phyloP scores from a whole-genome alignment of 2,797 vertebrate species.

The Vultur gryphus region DNA sequence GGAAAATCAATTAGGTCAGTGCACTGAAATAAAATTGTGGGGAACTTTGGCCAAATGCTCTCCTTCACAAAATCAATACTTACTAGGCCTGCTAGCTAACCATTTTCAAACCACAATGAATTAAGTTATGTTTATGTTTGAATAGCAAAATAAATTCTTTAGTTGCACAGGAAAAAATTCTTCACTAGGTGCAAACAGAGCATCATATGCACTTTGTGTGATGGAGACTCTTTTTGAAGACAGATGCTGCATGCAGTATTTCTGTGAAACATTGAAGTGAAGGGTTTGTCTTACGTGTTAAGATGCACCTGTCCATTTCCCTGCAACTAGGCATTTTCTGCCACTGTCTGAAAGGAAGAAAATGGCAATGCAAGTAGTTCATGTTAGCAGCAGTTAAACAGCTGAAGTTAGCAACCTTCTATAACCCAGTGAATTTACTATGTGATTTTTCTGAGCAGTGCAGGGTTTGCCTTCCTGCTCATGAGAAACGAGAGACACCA shows the following conservation, averaged over 20 bases:
- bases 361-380: not conserved
- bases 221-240: not conserved
- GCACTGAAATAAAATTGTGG: not conserved
- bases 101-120: not conserved
- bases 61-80: not conserved
- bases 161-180: not conserved
- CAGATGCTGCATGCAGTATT: not conserved
- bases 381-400: not conserved
- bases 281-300: not conserved
- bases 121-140: not conserved
- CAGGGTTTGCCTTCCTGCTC: not conserved
- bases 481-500: not conserved
- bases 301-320: not conserved
- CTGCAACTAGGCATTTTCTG: not conserved
- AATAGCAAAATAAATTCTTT: not conserved
- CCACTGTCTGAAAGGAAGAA: not conserved
- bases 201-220: not conserved
- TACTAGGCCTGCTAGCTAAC: not conserved
- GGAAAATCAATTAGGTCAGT: not conserved
- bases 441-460: not conserved
- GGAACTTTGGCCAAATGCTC: not conserved
- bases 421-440: not conserved
- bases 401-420: not conserved
- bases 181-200: not conserved
- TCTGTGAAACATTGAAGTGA: not conserved